Conservation (phyloP, 2,113 vertebrate genomes). For the Ranitomeya variabilis region DNA sequence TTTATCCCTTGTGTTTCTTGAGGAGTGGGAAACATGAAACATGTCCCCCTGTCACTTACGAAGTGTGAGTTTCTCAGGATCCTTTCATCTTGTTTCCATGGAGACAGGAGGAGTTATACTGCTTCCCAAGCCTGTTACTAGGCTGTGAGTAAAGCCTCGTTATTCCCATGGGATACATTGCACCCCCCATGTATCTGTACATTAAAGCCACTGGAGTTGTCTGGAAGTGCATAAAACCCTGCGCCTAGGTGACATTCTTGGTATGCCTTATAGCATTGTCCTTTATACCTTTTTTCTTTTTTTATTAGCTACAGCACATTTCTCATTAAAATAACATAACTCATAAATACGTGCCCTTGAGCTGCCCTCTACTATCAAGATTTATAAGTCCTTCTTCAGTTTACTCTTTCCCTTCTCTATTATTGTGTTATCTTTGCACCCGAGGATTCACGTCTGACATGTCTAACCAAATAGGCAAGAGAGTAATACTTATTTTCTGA, state of each 20-base stretch:
- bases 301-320: not conserved
- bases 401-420: too few relatives aligned
- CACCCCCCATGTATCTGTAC: slow-evolving; percentile 54
- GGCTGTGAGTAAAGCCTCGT: slow-evolving; percentile 48
- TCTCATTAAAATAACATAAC: not conserved
- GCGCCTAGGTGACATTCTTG: not conserved
- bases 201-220: slow-evolving; percentile 51
- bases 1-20: slow-evolving; percentile 36
- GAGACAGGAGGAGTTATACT: slow-evolving; percentile 51
- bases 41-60: slow-evolving; percentile 19
- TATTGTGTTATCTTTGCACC: too few relatives aligned
- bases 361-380: too few relatives aligned
- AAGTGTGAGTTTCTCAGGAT: slow-evolving; percentile 55
- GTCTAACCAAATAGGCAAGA: too few relatives aligned
- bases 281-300: too few relatives aligned
- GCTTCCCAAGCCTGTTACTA: slow-evolving; percentile 50
- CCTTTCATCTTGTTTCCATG: slow-evolving; percentile 56
- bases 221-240: not conserved
- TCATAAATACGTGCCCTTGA: not conserved
- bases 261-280: not conserved
- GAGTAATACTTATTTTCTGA: too few relatives aligned
- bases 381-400: too few relatives aligned
- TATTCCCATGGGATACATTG: slow-evolving; percentile 43
- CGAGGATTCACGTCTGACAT: too few relatives aligned
- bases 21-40: slow-evolving; percentile 11